Evolutionary conservation across 2,113 vertebrate genomes (phyloP).

Genomic region (Laticauda laticaudata): DNA sequence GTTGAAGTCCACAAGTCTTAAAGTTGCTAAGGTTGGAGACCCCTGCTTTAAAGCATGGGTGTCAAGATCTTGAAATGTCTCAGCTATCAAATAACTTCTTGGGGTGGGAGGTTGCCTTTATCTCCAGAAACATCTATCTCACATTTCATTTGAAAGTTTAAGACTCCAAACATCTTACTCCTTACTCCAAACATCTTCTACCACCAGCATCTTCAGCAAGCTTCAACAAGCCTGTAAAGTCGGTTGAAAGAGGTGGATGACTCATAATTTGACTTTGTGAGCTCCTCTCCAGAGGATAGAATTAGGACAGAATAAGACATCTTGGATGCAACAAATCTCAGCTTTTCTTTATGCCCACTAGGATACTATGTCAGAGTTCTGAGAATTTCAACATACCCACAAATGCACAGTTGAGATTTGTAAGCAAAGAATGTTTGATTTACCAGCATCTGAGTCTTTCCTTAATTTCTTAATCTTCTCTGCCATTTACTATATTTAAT

Average conservation of each 20-base stretch:
- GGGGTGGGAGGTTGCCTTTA: neutral
- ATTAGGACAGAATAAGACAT: neutral
- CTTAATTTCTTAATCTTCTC: neutral
- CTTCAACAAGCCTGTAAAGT: neutral
- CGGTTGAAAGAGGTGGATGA: neutral
- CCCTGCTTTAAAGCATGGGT: neutral
- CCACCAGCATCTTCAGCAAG: neutral
- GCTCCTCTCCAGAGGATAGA: neutral
- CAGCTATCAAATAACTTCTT: neutral
- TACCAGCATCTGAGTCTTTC: neutral
- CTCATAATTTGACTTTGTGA: neutral
- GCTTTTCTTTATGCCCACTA: neutral
- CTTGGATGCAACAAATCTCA: too few species aligned
- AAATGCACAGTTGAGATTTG: neutral
- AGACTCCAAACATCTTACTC: neutral
- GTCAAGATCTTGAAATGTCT: neutral
- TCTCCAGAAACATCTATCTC: neutral
- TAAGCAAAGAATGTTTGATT: neutral
- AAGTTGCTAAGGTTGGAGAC: too few species aligned
- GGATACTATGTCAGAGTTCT: neutral
- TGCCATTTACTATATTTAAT: neutral
- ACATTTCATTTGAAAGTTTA: neutral
- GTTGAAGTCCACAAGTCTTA: too few species aligned
- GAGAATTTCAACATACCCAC: neutral
- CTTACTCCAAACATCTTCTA: neutral